Evolutionary conservation across 2,888 invertebrate species (phyloP), one percentile per base, ranked within the genome.

Genomic region (Eupithecia subfuscata): DNA sequence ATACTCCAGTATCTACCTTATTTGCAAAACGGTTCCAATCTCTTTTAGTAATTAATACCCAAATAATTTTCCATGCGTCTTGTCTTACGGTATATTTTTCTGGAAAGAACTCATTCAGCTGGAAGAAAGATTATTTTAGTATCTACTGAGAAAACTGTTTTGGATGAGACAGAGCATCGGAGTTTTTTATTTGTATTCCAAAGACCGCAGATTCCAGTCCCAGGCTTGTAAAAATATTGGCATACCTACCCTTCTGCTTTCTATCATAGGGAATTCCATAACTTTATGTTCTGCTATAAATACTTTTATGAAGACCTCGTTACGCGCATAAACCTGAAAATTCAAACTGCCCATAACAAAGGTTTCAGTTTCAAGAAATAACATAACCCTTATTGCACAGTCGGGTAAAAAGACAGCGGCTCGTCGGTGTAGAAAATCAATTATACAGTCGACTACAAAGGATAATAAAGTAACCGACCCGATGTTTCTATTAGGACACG

Each of bases 351-450:
- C 60, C 74, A 73, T 74, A 79, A 77, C 78, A 81, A 84, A 84
- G 84, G 82, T 83, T 84, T 82, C 84, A 84, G 81, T 84, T 87
- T 82, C 80, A 82, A 81, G 9, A n/a, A 52, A n/a, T 45, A 48
- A 48, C 8, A 18, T 48, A 48, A 48, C 6, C 48, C 48, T 18
- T 16, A 14, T 48, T 18, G 48, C 18, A 3, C 52, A 22, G 22
- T 56, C 22, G 52, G n/a, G 88, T 87, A 91, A 89, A 90, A 85
- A 85, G 80, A 89, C 88, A 86, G 82, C 79, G 79, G 81, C 77
- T 82, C 86, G 84, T 56, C 84, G 87, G 83, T 78, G 89, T 86
- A 89, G 89, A 91, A 91, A 91, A 91, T 90, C 89, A 89, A 91
- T 91, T 89, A 89, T 86, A 85, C 86, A 88, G 86, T 81, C 85